phyloP scores from a whole-genome alignment of 2,888 invertebrate species.

The Campoplex capitator region DNA sequence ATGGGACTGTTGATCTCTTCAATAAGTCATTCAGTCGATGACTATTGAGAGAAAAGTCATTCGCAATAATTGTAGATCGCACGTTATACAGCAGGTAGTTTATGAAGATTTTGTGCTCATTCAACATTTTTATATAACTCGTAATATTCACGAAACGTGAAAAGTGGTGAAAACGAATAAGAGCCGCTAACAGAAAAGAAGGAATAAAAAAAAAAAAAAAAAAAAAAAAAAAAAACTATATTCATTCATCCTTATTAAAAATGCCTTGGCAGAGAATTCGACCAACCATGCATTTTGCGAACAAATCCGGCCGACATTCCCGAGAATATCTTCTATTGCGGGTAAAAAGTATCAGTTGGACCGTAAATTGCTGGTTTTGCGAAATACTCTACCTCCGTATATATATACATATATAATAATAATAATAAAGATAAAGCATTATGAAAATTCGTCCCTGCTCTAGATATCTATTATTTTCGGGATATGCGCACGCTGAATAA shows the following conservation, averaged over 20 bases:
- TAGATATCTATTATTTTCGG: slow-evolving; percentile 40
- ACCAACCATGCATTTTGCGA: slow-evolving; percentile 26
- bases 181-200: neutral
- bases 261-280: slow-evolving; percentile 30
- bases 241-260: slow-evolving; percentile 41
- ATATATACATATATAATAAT: no score
- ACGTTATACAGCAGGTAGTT: neutral
- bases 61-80: neutral
- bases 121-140: slow-evolving; percentile 4
- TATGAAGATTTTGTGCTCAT: neutral
- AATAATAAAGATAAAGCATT: slow-evolving; percentile 5
- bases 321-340: slow-evolving; percentile 32
- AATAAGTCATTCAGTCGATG: neutral
- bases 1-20: neutral
- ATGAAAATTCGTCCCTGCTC: slow-evolving; percentile 41
- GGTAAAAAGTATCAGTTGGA: slow-evolving; percentile 39
- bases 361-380: slow-evolving; percentile 46
- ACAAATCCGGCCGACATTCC: slow-evolving; percentile 36
- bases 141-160: neutral
- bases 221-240: neutral
- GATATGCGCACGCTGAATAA: slow-evolving; percentile 40
- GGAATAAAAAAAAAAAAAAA: no score
- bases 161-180: neutral
- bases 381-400: neutral
- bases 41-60: neutral